Evolutionary conservation across 2,888 invertebrate genomes (phyloP).

Genomic region (Lochmaea crataegi): DNA sequence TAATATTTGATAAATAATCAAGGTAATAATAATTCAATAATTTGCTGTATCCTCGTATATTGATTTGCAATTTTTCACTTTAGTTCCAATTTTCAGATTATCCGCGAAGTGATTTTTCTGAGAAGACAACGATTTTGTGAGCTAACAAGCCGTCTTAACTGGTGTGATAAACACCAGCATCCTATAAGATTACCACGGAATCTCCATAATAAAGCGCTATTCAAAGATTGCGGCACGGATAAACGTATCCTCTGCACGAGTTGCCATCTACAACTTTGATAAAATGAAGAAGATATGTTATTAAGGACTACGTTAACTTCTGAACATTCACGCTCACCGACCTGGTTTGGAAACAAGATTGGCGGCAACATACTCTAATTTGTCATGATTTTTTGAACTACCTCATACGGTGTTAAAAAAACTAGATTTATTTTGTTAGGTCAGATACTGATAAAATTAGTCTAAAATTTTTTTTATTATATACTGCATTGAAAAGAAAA

Average conservation of each 20-base stretch:
- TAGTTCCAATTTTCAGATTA: neutral
- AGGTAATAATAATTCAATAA: neutral
- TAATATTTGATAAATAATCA: neutral
- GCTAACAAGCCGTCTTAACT: constrained; percentile 20
- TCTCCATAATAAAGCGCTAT: constrained; percentile 24
- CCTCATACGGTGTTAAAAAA: neutral
- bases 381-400: neutral
- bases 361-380: neutral
- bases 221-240: constrained; percentile 14
- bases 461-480: no score
- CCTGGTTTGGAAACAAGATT: neutral
- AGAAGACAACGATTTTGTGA: neutral
- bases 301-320: constrained; percentile 14
- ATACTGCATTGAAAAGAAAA: no score
- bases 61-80: neutral
- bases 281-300: constrained; percentile 14
- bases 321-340: neutral
- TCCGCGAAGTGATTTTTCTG: constrained; percentile 4
- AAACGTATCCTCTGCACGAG: constrained; percentile 14
- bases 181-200: constrained; percentile 17
- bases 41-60: neutral
- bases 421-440: neutral
- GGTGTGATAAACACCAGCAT: constrained; percentile 22
- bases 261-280: constrained; percentile 7
- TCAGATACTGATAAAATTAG: neutral